Conservation (phyloP, 2,113 vertebrate genomes). For the Gallinago undulata region DNA sequence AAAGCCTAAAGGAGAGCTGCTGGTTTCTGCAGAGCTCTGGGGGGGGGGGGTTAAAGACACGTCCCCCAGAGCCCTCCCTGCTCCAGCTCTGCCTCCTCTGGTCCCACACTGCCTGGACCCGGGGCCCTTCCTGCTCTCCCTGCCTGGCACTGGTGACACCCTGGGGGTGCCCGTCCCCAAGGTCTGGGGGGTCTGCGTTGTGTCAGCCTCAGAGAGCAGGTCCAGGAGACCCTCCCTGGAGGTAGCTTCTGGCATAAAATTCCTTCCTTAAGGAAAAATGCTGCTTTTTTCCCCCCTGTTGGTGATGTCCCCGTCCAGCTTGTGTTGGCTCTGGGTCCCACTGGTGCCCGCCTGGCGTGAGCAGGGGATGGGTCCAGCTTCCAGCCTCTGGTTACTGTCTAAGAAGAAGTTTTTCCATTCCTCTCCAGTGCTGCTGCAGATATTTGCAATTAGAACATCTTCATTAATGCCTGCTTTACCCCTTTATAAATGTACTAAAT, state of each 20-base stretch:
- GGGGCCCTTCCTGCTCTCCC: fast-evolving
- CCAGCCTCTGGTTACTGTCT: neutral
- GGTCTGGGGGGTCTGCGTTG: neutral
- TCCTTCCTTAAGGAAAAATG: neutral
- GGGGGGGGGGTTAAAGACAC: neutral
- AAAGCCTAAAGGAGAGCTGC: neutral
- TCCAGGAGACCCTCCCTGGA: neutral
- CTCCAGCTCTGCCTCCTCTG: fast-evolving
- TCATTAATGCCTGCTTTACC: conserved; percentile 22
- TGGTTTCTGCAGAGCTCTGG: neutral
- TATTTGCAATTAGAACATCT: neutral
- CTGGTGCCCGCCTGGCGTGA: neutral
- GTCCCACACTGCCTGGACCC: fast-evolving
- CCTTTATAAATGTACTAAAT: conserved; percentile 24
- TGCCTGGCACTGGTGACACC: fast-evolving
- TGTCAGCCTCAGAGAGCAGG: fast-evolving
- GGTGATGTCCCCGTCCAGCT: neutral
- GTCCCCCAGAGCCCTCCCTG: neutral
- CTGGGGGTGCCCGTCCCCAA: fast-evolving
- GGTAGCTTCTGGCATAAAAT: neutral
- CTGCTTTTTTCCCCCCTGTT: fast-evolving
- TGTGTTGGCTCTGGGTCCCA: neutral
- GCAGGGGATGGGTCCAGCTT: neutral
- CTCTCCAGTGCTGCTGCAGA: neutral
- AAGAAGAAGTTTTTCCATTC: neutral